phyloP scores from a whole-genome alignment of 2,113 vertebrate genomes.

The Upupa epops region DNA sequence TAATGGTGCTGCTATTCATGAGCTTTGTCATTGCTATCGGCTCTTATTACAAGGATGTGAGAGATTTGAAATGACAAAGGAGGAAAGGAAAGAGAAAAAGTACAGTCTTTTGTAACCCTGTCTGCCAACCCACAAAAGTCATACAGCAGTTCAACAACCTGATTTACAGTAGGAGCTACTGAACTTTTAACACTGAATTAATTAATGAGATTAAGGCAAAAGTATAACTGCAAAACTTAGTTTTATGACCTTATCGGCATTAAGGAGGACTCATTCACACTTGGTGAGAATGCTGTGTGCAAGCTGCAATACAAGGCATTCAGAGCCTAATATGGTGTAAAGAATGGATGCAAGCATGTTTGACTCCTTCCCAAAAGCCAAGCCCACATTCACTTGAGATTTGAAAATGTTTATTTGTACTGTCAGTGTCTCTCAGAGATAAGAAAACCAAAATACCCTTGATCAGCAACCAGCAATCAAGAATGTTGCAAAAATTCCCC shows the following conservation, averaged over 20 bases:
- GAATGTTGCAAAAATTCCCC: neutral
- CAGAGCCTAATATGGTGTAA: conserved; percentile 15
- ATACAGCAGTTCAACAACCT: neutral
- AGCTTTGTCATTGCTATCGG: neutral
- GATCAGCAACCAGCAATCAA: conserved; percentile 8
- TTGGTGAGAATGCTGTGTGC: neutral
- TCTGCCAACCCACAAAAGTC: neutral
- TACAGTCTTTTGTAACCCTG: neutral
- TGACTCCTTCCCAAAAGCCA: conserved; percentile 52
- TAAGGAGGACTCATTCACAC: neutral
- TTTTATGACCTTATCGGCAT: neutral
- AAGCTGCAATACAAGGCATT: conserved; percentile 34
- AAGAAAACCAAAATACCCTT: neutral
- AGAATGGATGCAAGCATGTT: conserved; percentile 27
- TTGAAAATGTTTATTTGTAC: neutral
- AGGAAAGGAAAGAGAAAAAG: neutral
- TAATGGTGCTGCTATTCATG: neutral
- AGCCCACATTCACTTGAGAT: conserved; percentile 47
- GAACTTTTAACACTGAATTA: neutral
- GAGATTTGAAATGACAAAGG: neutral
- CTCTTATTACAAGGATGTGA: conserved; percentile 1
- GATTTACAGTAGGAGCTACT: neutral
- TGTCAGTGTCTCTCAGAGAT: neutral
- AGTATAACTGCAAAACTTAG: neutral
- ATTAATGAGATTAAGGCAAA: neutral